Conservation (phyloP, 2,888 invertebrate species). For the Pomacea canaliculata region DNA sequence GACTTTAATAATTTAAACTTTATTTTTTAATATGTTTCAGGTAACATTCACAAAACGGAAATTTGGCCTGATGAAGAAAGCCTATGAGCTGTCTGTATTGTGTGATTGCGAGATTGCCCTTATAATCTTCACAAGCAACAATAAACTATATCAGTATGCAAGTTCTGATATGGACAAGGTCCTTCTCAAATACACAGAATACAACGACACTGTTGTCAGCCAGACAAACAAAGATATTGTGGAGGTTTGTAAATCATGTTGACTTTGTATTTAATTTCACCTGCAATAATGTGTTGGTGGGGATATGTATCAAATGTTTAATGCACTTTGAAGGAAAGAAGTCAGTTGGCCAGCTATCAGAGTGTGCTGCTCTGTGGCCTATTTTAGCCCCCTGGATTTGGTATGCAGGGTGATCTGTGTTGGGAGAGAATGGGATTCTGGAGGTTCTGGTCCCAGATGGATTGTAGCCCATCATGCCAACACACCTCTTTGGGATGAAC, state of each 20-base stretch:
- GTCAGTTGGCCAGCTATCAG: no score
- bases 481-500: no score
- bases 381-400: no score
- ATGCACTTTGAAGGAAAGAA: no score
- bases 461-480: no score
- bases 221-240: slow-evolving; percentile 99
- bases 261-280: background rate
- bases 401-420: no score
- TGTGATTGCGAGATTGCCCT: slow-evolving; percentile 99
- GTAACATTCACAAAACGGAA: slow-evolving; percentile 99
- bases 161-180: slow-evolving; percentile 99
- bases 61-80: slow-evolving; percentile 99
- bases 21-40: slow-evolving; percentile 73
- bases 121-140: slow-evolving; percentile 99
- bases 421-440: no score
- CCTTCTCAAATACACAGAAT: slow-evolving; percentile 98
- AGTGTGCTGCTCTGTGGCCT: no score
- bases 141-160: slow-evolving; percentile 93
- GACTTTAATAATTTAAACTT: no score
- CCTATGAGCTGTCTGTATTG: slow-evolving; percentile 97
- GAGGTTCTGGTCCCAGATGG: no score
- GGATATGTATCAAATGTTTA: no score
- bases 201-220: slow-evolving; percentile 99
- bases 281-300: no score
- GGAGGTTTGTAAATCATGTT: slow-evolving; percentile 78